These are phyloP conservation scores for Rallus limicola DNA, from an alignment of 2,113 vertebrate genomes.

Conservation along the genomic window DNA sequence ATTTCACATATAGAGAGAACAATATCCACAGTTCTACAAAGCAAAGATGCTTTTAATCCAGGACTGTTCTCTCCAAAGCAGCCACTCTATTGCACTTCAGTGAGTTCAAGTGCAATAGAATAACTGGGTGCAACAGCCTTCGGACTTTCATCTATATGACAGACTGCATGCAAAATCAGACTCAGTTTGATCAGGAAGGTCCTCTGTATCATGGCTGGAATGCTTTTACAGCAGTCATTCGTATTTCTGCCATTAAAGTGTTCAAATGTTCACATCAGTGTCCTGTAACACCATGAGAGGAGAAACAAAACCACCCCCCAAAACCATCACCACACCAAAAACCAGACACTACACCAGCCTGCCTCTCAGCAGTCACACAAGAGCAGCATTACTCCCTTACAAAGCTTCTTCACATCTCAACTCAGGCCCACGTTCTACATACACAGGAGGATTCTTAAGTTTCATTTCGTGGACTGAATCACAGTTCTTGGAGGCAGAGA, in stretches of 20 bases:
- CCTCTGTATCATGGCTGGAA: neutral
- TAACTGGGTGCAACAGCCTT: neutral
- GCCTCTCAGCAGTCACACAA: neutral
- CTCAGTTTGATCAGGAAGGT: neutral
- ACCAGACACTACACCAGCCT: fast-evolving
- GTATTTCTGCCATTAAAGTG: neutral
- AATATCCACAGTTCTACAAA: neutral
- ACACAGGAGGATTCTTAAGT: neutral
- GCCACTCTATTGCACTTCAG: neutral
- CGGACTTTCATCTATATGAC: neutral
- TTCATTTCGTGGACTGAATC: neutral
- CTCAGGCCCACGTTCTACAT: neutral
- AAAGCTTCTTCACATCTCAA: neutral
- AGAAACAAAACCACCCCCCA: neutral
- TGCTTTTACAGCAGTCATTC: neutral
- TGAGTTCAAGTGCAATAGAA: neutral
- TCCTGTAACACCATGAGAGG: neutral
- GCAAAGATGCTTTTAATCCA: too few species aligned
- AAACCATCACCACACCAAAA: neutral
- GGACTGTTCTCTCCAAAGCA: neutral
- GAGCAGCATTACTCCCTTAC: neutral
- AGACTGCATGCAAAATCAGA: neutral
- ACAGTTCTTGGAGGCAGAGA: neutral
- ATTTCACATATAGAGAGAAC: neutral
- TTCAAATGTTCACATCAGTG: neutral